A percentile compares a stretch with the other conserved stretches of the same genome.
Evolutionary conservation across 2,888 invertebrate genomes (phyloP).

Genomic region (Monopis laevigella): DNA sequence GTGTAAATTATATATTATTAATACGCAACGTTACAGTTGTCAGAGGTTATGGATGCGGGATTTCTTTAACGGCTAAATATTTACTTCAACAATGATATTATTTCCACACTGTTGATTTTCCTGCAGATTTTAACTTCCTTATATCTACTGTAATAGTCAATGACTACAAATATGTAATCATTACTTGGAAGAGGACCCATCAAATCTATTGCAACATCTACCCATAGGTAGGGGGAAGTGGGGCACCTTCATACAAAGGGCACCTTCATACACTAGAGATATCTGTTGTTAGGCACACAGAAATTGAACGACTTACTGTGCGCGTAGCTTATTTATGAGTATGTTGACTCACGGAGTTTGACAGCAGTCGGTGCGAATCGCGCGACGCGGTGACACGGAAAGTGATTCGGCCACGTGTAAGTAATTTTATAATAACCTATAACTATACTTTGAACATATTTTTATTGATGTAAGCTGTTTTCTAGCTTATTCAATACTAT

Average conservation of each 20-base stretch:
- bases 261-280: no score
- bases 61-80: constrained; percentile 17
- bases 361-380: background rate
- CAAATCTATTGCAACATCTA: constrained; percentile 20
- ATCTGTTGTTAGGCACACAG: no score
- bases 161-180: constrained; percentile 20
- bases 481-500: background rate
- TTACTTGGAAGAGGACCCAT: constrained; percentile 21
- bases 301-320: background rate
- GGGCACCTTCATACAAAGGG: background rate
- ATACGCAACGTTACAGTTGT: no score
- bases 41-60: background rate
- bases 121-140: constrained; percentile 13
- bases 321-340: no score
- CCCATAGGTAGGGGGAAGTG: constrained; percentile 16
- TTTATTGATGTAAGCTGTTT: background rate
- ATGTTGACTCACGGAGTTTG: no score
- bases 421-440: background rate
- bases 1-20: no score
- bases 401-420: background rate
- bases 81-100: constrained; percentile 5
- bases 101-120: constrained; percentile 5
- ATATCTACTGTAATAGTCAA: constrained; percentile 22
- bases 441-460: background rate
- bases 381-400: background rate